Evolutionary conservation across 2,888 invertebrate genomes (phyloP), one percentile per base, ranked within the genome.

Genomic region (Iphiclides podalirius): DNA sequence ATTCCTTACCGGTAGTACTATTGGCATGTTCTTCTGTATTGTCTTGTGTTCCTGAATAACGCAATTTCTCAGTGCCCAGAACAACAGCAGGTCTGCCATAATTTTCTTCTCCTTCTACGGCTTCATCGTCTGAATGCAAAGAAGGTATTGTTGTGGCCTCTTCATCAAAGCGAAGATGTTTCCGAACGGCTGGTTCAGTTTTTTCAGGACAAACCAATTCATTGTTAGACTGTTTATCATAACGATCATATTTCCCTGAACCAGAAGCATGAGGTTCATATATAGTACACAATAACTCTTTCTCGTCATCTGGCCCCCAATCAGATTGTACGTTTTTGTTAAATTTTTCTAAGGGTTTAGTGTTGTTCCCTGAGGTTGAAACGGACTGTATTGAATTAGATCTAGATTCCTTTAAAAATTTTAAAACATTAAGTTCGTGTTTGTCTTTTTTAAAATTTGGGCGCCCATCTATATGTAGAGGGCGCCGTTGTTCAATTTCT

Each of bases 101-200:
- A 11, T 46, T 54, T 11, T 55, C 57, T 9, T 60, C 48, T 7
- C 52, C 59, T 1, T 56, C 58, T 16, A 39, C 38, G 11, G 52
- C 43, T 11, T 36, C 12, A 8, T 23, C 49, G 1, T 34, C 38
- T 6, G 33, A 14, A 15, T 43, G 20, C 9, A 31, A 17, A 11
- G 60, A 46, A 15, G 70, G 67, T 51, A 78, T 77, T 12, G 62
- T 65, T 1, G 60, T 64, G 4, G 68, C 52, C n/a, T 57, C 61
- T 47, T 79, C 75, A 13, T 78, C 70, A 60, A 86, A 86, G 52
- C 81, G 69, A 26, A 84, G 64, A 33, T 65, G 72, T 49, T 76
- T 38, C 34, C 50, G 23, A 47, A 36, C 7, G 37, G 31, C 13
- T 11, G 34, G 9, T 26, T 47, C 14, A 35, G 39, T 14, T 39